Evolutionary conservation across 2,888 invertebrate genomes (phyloP).

Genomic region (Physocephala rufipes): DNA sequence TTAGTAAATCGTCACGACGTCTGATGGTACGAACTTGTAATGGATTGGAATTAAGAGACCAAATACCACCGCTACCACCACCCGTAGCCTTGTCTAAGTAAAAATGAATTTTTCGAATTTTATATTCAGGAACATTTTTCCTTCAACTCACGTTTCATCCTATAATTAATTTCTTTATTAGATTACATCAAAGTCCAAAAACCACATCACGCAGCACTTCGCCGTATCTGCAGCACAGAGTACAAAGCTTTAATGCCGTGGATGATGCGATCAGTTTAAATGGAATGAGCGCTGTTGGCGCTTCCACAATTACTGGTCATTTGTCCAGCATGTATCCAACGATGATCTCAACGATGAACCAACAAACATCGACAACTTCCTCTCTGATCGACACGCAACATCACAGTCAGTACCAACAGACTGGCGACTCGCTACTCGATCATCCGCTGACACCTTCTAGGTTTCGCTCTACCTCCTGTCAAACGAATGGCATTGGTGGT

Average conservation of each 20-base stretch:
- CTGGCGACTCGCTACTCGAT: slow-evolving; percentile 64
- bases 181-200: slow-evolving; percentile 66
- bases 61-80: slow-evolving; percentile 69
- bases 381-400: slow-evolving; percentile 62
- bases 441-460: slow-evolving; percentile 65
- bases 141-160: background rate
- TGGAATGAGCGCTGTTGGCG: slow-evolving; percentile 42
- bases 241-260: slow-evolving; percentile 64
- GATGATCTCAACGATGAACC: slow-evolving; percentile 60
- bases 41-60: slow-evolving; percentile 77
- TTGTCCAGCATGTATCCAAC: slow-evolving; percentile 61
- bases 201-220: slow-evolving; percentile 65
- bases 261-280: slow-evolving; percentile 56
- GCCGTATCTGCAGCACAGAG: slow-evolving; percentile 64
- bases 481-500: slow-evolving; percentile 58
- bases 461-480: slow-evolving; percentile 64
- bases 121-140: background rate
- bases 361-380: slow-evolving; percentile 63
- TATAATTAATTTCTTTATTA: slow-evolving; percentile 43
- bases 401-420: slow-evolving; percentile 65
- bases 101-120: background rate
- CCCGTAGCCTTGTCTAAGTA: slow-evolving; percentile 68
- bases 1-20: slow-evolving; percentile 68
- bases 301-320: slow-evolving; percentile 59
- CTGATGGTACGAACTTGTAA: slow-evolving; percentile 82